Evolutionary conservation across 1,140 invertebrate genomes (phyloP).

Genomic region (Mycetomoellerius zeteki): DNA sequence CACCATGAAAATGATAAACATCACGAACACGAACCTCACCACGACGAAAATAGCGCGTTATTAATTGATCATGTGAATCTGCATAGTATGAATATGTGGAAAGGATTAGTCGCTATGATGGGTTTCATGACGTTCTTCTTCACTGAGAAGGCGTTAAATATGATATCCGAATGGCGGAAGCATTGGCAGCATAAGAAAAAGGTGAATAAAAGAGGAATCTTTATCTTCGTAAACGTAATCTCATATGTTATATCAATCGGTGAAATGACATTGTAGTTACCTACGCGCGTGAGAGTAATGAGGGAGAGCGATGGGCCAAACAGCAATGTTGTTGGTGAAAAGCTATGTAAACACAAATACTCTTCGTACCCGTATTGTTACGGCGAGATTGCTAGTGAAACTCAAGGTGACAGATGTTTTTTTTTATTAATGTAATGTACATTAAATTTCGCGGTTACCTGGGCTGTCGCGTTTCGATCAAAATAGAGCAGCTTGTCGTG

Average conservation of each 20-base stretch:
- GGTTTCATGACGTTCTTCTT: constrained; percentile 96
- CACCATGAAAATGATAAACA: constrained; percentile 61
- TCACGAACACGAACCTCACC: constrained; percentile 81
- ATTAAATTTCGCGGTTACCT: background rate
- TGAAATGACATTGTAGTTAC: constrained; percentile 83
- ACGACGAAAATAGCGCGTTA: constrained; percentile 52
- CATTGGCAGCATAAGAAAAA: constrained; percentile 88
- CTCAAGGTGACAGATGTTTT: constrained; percentile 85
- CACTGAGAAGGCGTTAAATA: constrained; percentile 93
- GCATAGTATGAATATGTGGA: constrained; percentile 92
- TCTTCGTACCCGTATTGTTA: constrained; percentile 95
- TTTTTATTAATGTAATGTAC: background rate
- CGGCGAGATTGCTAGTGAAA: constrained; percentile 92
- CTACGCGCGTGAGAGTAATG: constrained; percentile 90
- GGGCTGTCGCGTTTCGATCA: background rate
- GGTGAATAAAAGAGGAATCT: constrained; percentile 73
- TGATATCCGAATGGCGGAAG: constrained; percentile 93
- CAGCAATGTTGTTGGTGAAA: constrained; percentile 89
- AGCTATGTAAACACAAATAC: constrained; percentile 94
- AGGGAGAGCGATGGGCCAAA: constrained; percentile 88
- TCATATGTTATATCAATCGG: background rate
- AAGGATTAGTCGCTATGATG: constrained; percentile 93
- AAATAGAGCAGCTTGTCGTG: background rate
- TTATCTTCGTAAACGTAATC: background rate
- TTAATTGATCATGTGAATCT: constrained; percentile 78